Conservation (phyloP, 1,140 invertebrate species). For the Pseudomyrmex flavicornis region DNA sequence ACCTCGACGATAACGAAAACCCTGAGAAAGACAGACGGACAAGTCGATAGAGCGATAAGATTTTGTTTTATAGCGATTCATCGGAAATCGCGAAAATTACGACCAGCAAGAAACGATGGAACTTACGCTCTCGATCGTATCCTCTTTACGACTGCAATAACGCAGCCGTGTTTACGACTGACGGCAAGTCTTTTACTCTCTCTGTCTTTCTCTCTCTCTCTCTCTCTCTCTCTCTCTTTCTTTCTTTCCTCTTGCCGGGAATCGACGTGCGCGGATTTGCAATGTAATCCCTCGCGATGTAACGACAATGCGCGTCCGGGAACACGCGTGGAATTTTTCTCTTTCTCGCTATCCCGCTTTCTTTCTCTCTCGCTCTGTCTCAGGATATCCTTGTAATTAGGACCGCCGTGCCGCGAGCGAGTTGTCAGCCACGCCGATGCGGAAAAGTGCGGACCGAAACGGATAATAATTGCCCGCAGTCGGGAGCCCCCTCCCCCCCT, state of each 20-base stretch:
- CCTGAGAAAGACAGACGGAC: background rate
- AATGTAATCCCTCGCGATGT: constrained; percentile 48
- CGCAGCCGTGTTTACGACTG: constrained; percentile 43
- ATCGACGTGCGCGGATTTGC: constrained; percentile 46
- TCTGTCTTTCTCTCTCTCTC: constrained; percentile 13
- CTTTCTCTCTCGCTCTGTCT: background rate
- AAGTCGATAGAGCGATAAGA: constrained; percentile 55
- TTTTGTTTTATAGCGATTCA: constrained; percentile 62
- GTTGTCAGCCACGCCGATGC: constrained; percentile 48
- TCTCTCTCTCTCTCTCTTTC: background rate
- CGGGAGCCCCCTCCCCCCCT: background rate
- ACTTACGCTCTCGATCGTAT: constrained; percentile 55
- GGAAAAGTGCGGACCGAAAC: constrained; percentile 60
- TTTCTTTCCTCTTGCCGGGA: too few relatives aligned
- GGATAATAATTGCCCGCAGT: constrained; percentile 49
- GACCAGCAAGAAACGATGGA: constrained; percentile 29
- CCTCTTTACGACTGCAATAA: constrained; percentile 49
- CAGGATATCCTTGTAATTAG: constrained; percentile 55
- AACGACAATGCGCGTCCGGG: constrained; percentile 46
- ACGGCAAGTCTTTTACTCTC: background rate
- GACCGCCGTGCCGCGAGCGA: constrained; percentile 32
- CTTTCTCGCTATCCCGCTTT: background rate
- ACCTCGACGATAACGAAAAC: background rate
- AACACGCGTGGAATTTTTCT: constrained; percentile 4
- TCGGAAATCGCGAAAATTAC: constrained; percentile 57